phyloP scores from a whole-genome alignment of 2,113 vertebrate species.

The Myxocyprinus asiaticus region DNA sequence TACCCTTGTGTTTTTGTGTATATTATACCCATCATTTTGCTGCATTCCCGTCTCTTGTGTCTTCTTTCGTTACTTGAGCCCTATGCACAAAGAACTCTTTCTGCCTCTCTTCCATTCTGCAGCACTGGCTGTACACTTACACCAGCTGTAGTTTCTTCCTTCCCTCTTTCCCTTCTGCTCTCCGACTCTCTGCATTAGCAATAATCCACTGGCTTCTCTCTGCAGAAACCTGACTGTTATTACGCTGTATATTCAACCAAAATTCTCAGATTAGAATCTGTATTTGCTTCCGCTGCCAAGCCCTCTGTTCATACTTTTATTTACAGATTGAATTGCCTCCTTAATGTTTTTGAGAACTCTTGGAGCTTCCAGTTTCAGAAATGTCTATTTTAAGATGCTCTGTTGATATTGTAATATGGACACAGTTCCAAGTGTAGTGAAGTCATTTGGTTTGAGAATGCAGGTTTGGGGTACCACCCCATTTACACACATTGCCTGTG shows the following conservation, averaged over 20 bases:
- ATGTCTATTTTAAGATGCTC: constrained; percentile 62
- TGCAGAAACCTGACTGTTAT: constrained; percentile 13
- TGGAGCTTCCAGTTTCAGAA: constrained; percentile 68
- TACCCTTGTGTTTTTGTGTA: no score
- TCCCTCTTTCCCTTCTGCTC: background rate
- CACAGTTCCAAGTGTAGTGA: constrained; percentile 64
- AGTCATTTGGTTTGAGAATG: constrained; percentile 77
- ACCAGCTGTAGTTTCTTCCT: background rate
- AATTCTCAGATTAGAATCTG: constrained; percentile 35
- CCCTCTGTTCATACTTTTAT: constrained; percentile 60
- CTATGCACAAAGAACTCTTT: background rate
- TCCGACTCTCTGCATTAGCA: background rate
- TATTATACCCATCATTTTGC: background rate
- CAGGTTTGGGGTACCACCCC: constrained; percentile 62
- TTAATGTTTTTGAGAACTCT: constrained; percentile 65
- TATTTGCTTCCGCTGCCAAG: constrained; percentile 41
- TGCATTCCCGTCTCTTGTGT: background rate
- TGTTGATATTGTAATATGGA: constrained; percentile 71
- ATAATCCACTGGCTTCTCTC: constrained; percentile 5
- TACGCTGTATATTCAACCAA: constrained; percentile 5
- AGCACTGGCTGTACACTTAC: background rate
- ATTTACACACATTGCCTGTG: no score
- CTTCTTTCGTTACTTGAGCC: background rate
- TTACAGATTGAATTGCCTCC: constrained; percentile 61
- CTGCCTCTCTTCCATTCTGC: background rate